Conservation (phyloP, 1,140 invertebrate genomes). For the Lepidurus packardi region DNA sequence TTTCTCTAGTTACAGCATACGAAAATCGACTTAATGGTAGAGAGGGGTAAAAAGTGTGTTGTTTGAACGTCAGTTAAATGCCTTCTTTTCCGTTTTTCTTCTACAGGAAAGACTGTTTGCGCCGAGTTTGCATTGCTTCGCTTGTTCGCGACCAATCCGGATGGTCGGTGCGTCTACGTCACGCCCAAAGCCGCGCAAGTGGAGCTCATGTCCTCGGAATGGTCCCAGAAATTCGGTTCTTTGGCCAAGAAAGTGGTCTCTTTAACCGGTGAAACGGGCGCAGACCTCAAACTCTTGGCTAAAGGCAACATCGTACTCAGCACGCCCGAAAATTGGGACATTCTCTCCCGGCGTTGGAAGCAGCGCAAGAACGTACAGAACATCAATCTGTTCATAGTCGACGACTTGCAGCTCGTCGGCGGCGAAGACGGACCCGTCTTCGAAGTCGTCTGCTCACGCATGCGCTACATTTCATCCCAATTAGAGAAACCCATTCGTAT, state of each 20-base stretch:
- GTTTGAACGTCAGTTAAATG: not conserved
- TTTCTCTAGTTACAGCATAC: too few species aligned
- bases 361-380: slow-evolving; percentile 97
- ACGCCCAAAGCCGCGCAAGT: slow-evolving; percentile 87
- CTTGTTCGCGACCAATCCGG: slow-evolving; percentile 65
- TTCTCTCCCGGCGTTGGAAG: slow-evolving; percentile 96
- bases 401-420: slow-evolving; percentile 90
- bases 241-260: slow-evolving; percentile 84
- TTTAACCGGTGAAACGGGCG: slow-evolving; percentile 96
- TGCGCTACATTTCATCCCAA: slow-evolving; percentile 95
- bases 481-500: slow-evolving; percentile 90
- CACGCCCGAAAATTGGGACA: slow-evolving; percentile 98
- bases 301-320: slow-evolving; percentile 93
- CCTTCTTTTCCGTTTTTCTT: slow-evolving; percentile 42
- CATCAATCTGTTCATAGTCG: slow-evolving; percentile 93
- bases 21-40: too few species aligned
- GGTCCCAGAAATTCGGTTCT: slow-evolving; percentile 80
- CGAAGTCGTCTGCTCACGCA: slow-evolving; percentile 95
- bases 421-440: slow-evolving; percentile 86
- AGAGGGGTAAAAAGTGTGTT: too few species aligned
- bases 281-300: slow-evolving; percentile 81
- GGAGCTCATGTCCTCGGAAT: slow-evolving; percentile 83
- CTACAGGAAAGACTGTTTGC: slow-evolving; percentile 80
- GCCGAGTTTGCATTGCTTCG: slow-evolving; percentile 95
- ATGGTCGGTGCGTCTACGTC: slow-evolving; percentile 77